A percentile compares a stretch with the other conserved stretches of the same genome.
Conservation (phyloP, 2,797 vertebrate species). For the Malurus splendens region DNA sequence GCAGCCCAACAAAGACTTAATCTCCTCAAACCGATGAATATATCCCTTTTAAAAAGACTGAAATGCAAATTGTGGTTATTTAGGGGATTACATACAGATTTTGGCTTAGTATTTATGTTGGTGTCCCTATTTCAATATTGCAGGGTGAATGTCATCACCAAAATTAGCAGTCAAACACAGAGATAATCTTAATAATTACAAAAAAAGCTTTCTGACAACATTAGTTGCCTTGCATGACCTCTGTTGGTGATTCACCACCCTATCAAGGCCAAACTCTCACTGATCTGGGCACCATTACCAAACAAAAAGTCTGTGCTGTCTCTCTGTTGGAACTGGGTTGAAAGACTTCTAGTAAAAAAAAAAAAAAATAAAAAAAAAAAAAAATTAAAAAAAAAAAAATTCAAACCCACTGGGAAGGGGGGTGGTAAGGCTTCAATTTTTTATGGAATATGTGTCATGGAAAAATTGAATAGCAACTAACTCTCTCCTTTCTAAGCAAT, state of each 20-base stretch:
- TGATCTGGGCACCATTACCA: neutral
- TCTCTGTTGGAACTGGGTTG: neutral
- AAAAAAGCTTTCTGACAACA: neutral
- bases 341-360: neutral
- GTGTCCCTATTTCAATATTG: neutral
- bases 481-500: neutral
- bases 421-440: neutral
- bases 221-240: neutral
- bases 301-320: neutral
- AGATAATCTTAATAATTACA: neutral
- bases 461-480: neutral
- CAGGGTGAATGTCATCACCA: neutral
- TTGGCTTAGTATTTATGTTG: neutral
- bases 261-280: too few relatives aligned
- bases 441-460: accelerated
- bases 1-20: neutral
- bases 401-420: accelerated
- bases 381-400: neutral
- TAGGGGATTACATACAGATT: neutral
- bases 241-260: neutral
- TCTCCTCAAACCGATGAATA: neutral
- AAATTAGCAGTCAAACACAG: neutral
- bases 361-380: too few relatives aligned
- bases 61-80: neutral
- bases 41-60: neutral